phyloP scores from a whole-genome alignment of 2,888 invertebrate species.

The Eupithecia tripunctaria region DNA sequence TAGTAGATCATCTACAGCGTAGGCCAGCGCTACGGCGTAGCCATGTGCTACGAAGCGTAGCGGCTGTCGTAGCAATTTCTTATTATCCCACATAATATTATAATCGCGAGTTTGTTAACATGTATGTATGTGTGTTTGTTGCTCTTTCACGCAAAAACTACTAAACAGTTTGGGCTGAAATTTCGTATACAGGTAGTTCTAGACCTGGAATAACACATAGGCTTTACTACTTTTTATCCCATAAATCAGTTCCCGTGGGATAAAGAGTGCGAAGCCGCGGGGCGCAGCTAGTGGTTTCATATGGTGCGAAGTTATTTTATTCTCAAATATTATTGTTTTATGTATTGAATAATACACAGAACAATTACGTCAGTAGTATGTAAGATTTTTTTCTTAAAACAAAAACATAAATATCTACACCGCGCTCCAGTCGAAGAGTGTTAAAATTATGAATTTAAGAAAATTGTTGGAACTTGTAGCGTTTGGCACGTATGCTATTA shows the following conservation, averaged over 20 bases:
- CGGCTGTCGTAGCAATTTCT: not conserved
- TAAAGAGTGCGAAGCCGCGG: no score
- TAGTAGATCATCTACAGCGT: not conserved
- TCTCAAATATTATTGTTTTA: not conserved
- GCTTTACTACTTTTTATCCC: no score
- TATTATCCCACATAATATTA: no score
- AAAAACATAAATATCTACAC: not conserved
- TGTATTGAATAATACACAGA: not conserved
- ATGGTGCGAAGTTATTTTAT: not conserved
- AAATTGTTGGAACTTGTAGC: not conserved
- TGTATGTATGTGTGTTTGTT: no score
- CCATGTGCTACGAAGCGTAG: slow-evolving; percentile 2
- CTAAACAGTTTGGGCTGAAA: no score
- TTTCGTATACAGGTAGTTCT: no score
- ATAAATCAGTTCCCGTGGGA: no score
- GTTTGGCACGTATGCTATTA: not conserved
- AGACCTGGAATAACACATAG: no score
- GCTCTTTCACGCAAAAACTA: no score
- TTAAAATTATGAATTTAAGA: not conserved
- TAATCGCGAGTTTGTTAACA: no score
- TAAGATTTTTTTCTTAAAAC: not conserved
- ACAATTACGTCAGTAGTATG: not conserved
- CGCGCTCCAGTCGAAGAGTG: not conserved
- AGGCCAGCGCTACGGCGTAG: not conserved
- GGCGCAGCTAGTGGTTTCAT: no score